These are phyloP conservation scores for Corythaeola cristata DNA, from an alignment of 2,113 vertebrate species.

Conservation along the genomic window DNA sequence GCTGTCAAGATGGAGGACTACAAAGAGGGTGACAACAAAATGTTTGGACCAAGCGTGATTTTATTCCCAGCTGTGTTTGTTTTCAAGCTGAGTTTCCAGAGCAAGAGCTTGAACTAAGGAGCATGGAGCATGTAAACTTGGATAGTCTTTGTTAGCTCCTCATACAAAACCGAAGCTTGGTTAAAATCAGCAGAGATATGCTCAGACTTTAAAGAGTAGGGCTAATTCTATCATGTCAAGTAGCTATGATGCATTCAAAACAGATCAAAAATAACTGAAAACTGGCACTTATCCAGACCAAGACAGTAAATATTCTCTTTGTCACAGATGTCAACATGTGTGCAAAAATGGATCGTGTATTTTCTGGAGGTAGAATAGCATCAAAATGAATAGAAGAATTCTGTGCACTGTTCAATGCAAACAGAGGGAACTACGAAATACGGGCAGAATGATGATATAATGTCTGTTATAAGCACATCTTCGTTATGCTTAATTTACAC, in stretches of 20 bases:
- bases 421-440: not conserved
- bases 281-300: not conserved
- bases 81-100: not conserved
- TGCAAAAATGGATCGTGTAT: not conserved
- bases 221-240: not conserved
- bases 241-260: not conserved
- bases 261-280: not conserved
- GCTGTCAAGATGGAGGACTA: not conserved
- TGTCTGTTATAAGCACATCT: not conserved
- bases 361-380: not conserved
- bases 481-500: not conserved
- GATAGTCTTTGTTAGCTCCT: not conserved
- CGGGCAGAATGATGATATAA: not conserved
- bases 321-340: not conserved
- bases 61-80: not conserved
- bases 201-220: not conserved
- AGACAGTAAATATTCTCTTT: not conserved
- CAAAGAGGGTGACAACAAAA: not conserved
- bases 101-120: not conserved
- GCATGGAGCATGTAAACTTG: not conserved
- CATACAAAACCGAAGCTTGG: not conserved
- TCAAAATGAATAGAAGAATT: not conserved
- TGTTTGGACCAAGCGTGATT: not conserved
- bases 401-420: not conserved
- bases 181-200: not conserved